Evolutionary conservation across 2,888 invertebrate genomes (phyloP), one percentile per base, ranked within the genome.

Genomic region (Girardia tigrina): DNA sequence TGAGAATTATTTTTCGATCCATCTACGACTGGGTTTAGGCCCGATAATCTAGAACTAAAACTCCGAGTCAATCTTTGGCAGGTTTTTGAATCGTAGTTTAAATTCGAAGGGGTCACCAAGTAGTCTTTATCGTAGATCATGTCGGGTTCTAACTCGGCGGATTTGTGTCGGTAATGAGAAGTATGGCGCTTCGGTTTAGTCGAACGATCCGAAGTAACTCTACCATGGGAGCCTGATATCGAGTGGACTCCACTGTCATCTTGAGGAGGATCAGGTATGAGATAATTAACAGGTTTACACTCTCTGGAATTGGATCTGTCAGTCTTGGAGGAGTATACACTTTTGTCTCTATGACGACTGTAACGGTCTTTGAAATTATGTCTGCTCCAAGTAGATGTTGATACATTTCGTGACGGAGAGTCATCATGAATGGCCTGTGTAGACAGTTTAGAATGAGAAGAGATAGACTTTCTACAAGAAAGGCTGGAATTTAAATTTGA

Each of bases 381-480:
- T 4, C n/a, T 4, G n/a, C 23, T 56, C 56, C 56, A 56, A 56
- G 23, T 56, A 6, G 56, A 56, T n/a, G 56, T 12, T 56, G 56
- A 56, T n/a, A 23, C n/a, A 4, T 56, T 56, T 4, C 23, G n/a
- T 56, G 56, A 23, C 4, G 56, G 56, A 23, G 56, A 56, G n/a
- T 56, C 56, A 56, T 56, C 56, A n/a, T 56, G 56, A n/a, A 56
- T 56, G n/a, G 56, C 56, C n/a, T 12, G n/a, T 8, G 56, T 56
- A 23, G 56, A 56, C 23, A 56, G n/a, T n/a, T 16, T 4, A 12
- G 56, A 56, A 56, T 56, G 56, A 56, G 56, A 56, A 4, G 56
- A 56, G n/a, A 56, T n/a, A 4, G 56, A 56, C 23, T 56, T 56
- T n/a, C n/a, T 4, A 56, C 56, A 56, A 8, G 56, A 56, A 56